Percentiles rank a stretch among this genome's conserved stretches.
Conservation (phyloP, 2,888 invertebrate species). For the Cremastinae sp. region DNA sequence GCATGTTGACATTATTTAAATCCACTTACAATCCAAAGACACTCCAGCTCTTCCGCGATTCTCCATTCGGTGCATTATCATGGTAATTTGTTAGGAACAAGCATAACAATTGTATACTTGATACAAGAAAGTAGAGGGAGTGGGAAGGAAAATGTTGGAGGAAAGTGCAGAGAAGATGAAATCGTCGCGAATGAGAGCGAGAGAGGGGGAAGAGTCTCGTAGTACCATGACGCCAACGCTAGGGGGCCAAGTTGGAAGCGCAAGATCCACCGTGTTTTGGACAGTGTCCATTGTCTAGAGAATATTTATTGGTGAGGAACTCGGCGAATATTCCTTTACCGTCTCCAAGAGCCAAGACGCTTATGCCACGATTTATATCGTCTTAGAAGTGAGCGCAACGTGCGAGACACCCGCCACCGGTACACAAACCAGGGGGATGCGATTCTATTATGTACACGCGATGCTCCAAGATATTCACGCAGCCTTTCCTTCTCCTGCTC, state of each 20-base stretch:
- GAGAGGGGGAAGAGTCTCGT: conserved; percentile 72
- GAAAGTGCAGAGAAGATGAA: conserved; percentile 61
- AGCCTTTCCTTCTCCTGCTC: conserved; percentile 16
- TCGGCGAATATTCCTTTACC: conserved; percentile 23
- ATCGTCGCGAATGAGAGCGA: conserved; percentile 35
- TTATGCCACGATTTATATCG: conserved; percentile 69
- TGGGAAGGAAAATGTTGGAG: conserved; percentile 52
- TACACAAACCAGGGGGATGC: conserved; percentile 23
- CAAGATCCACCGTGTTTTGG: conserved; percentile 80
- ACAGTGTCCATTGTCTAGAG: conserved; percentile 80
- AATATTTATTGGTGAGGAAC: conserved; percentile 77
- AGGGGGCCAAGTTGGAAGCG: conserved; percentile 75
- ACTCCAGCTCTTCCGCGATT: conserved; percentile 61
- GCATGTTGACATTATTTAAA: conserved; percentile 74
- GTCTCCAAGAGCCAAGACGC: conserved; percentile 58
- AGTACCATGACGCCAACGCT: conserved; percentile 47
- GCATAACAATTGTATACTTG: conserved; percentile 77
- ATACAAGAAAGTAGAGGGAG: conserved; percentile 55
- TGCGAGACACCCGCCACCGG: conserved; percentile 59
- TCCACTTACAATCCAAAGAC: conserved; percentile 72
- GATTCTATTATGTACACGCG: conserved; percentile 50
- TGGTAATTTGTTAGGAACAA: conserved; percentile 81
- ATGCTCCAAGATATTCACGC: conserved; percentile 37
- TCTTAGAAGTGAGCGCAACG: conserved; percentile 59
- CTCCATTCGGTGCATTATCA: conserved; percentile 76